Base-by-base conservation (phyloP, 2,797 vertebrate species). In the Trachops cirrhosus region DNA sequence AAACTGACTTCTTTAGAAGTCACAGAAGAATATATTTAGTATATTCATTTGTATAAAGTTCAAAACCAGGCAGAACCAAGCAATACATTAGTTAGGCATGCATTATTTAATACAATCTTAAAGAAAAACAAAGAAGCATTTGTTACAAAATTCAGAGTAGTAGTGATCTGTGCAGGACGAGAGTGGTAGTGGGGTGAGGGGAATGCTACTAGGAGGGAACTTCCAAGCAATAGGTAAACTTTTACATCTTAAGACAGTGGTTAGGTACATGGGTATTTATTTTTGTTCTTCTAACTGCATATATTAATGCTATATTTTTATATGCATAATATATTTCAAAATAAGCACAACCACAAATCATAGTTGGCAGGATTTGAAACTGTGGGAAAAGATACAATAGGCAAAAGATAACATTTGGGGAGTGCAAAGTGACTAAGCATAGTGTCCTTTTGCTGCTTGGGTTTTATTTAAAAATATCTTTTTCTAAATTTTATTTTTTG, bases 21-120 rank as follows among this genome's bases (percentile, higher is more conserved):
- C 54, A 86, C 16, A 57, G 39, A 59, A 89, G 37, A 64, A 46
- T 78, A 77, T 77, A 37, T 52, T 73, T 68, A 73, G 19, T 68
- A 67, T 44, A 94, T 86, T 89, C 32, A 80, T 84, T 89, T 87
- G 46, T 80, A 32, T 57, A 70, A 83, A 79, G 12, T 87, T 84
- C 9, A 84, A 83, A 90, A 70, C 11, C 5, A 64, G n/a, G 9
- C 18, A 90, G 39, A 84, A 39, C 18, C 39, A 75, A 93, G 15
- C 0, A 94, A 67, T 78, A 44, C 6, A 26, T 88, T 78, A 34
- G 50, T 89, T 89, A 82, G 85, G 12, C 16, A 15, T 46, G 11
- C 59, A 62, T 46, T 32, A n/a, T 54, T 29, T 79, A 84, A 62
- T 83, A 73, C 73, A 73, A 78, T 89, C 32, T 92, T 93, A 70